Base-by-base conservation (phyloP, 2,113 vertebrate genomes). In the Salvelinus namaycush region DNA sequence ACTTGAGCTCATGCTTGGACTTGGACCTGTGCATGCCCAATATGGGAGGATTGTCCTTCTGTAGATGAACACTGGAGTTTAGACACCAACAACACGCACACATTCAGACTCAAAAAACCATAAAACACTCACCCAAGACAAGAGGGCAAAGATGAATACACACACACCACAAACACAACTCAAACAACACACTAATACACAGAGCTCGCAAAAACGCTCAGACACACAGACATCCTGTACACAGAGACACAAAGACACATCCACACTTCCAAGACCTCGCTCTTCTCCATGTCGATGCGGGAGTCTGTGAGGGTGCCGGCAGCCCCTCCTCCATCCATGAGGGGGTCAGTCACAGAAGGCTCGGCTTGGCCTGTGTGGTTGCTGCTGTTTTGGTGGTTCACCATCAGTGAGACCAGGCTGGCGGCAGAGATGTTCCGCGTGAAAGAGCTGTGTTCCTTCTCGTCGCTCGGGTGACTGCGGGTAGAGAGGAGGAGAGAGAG, bases 1-100 rank as follows among this genome's bases (percentile, higher is more conserved):
- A 93, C 87, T 99, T 99, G 82, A 98, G 94, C 86, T 99, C 98
- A 0, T 99, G 97, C 87, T 98, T 99, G 27, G 98, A 99, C 87
- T 98, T 98, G 75, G 97, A 99, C 34, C 94, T 95, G 1, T 96
- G 95, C 92, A 98, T 97, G 54, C 95, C 94, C 67, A 68, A 18
- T n/a, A 67, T 29, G 16, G 65, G 13, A 67, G 29, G 67, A 68
- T 27, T 34, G 31, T 68, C 67, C 2, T 68, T 68, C 67, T 68
- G 31, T 68, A 11, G 67, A 34, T 20, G 27, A 34, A 18, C 18
- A 20, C 27, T 11, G 39, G 13, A 27, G 27, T 68, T 39, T 14
- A 68, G 31, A 20, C 16, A 31, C 18, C 13, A 68, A 18, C 4
- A 14, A 26, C 8, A 31, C 20, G 18, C 51, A 60, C 26, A 74